These are phyloP conservation scores for Gari tellinella DNA, from an alignment of 2,888 invertebrate species.

Conservation along the genomic window DNA sequence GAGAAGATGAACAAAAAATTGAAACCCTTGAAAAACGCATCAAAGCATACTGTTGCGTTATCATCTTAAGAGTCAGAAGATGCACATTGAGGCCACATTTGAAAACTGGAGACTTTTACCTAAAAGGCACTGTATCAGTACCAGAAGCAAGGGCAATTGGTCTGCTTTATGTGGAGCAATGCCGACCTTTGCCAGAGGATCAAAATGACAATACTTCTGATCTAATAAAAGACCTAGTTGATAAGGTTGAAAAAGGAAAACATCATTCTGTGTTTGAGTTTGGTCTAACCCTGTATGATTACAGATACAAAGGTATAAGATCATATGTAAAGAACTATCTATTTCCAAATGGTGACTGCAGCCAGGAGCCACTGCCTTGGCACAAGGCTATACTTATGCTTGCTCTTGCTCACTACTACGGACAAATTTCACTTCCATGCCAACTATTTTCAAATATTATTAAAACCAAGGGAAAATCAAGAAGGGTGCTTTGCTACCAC, in stretches of 20 bases:
- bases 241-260: neutral
- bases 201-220: too few relatives aligned
- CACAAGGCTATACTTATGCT: slow-evolving; percentile 38
- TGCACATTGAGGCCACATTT: neutral
- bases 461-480: neutral
- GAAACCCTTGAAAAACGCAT: slow-evolving; percentile 33
- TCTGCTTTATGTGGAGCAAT: too few relatives aligned
- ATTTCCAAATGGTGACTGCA: neutral
- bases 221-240: too few relatives aligned
- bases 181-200: too few relatives aligned
- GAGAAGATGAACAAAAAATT: slow-evolving; percentile 63
- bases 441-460: slow-evolving; percentile 45
- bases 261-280: slow-evolving; percentile 48
- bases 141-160: too few relatives aligned
- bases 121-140: too few relatives aligned
- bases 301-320: slow-evolving; percentile 47
- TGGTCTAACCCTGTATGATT: slow-evolving; percentile 52
- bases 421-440: slow-evolving; percentile 51
- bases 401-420: slow-evolving; percentile 54
- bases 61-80: slow-evolving; percentile 58
- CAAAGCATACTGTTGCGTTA: slow-evolving; percentile 6
- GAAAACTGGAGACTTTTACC: too few relatives aligned
- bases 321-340: slow-evolving; percentile 55
- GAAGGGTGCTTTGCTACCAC: slow-evolving; percentile 11
- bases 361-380: slow-evolving; percentile 14